phyloP scores from a whole-genome alignment of 2,113 vertebrate species.

The Calonectris borealis region DNA sequence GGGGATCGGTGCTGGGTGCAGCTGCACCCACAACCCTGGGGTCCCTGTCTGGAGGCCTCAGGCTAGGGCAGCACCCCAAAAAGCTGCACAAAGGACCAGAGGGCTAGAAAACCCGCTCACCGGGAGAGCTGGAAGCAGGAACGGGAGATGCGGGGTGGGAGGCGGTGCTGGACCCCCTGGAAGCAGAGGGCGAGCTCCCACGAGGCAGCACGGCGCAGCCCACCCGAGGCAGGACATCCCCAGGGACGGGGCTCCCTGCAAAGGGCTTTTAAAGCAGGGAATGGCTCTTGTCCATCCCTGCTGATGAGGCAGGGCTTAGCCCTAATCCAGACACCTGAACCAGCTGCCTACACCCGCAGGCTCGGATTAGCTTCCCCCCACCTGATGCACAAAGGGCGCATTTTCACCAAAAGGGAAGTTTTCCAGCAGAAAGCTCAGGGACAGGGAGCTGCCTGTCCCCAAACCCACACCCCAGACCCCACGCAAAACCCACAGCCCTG shows the following conservation, averaged over 20 bases:
- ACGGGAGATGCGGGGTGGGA: accelerated
- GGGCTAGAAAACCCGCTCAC: background rate
- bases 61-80: background rate
- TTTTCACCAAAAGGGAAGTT: background rate
- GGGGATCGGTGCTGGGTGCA: no score
- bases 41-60: background rate
- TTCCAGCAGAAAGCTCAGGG: background rate
- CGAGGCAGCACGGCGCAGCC: accelerated
- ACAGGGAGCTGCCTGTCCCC: background rate
- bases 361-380: background rate
- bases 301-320: background rate
- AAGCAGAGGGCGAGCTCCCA: background rate
- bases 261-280: background rate
- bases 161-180: accelerated
- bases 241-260: accelerated
- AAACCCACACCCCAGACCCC: background rate
- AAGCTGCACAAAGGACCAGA: background rate
- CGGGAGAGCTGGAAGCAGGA: background rate
- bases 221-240: background rate
- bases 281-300: background rate
- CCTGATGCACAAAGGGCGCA: background rate
- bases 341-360: background rate
- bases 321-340: background rate
- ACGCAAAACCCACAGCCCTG: accelerated
- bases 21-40: accelerated